Base-by-base conservation (phyloP, 2,888 invertebrate species). In the Myathropa florea region DNA sequence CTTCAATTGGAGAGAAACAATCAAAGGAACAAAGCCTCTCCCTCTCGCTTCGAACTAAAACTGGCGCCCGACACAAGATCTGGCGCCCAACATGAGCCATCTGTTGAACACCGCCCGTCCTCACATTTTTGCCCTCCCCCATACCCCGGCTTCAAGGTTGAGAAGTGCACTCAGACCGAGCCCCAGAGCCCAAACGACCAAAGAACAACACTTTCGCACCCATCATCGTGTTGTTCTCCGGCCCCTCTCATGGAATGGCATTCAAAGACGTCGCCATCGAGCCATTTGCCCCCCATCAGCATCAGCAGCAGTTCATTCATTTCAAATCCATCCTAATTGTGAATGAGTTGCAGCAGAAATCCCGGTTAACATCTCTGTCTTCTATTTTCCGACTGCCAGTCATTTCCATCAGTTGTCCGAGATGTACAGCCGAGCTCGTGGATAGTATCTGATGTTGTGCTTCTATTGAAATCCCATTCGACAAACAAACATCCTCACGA, bases 241-340 rank as follows among this genome's bases (percentile, higher is more conserved):
- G 0, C 4, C 2, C 18, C 10, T 33, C 30, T 33, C 4, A 9
- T 6, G 14, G 18, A 46, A 7, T 33, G 33, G 7, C 33, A 33
- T 33, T 6, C 46, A 46, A 18, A 46, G 46, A 46, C 18, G 18
- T 18, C 4, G 18, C 23, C 55, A 55, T 55, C 57, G 23, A 4
- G 10, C 21, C n/a, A 1, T n/a, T 6, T 4, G 4, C 2, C 57
- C 2, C 14, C 23, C 24, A 14, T 24, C 79, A 65, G 65, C 79
- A 72, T 33, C n/a, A 65, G 59, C 46, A 33, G 39, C 28, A 46
- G 26, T 72, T 60, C 33, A 33, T 60, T 67, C 24, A 68, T 67
- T 80, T 67, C 28, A 71, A 78, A 71, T 64, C 65, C 78, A 78
- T 73, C 57, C 24, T 73, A 63, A 80, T 80, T 80, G 80, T 68